Percentiles rank a stretch among this genome's conserved stretches.
phyloP scores from a whole-genome alignment of 2,888 invertebrate genomes.

The Drosophila tripunctata region DNA sequence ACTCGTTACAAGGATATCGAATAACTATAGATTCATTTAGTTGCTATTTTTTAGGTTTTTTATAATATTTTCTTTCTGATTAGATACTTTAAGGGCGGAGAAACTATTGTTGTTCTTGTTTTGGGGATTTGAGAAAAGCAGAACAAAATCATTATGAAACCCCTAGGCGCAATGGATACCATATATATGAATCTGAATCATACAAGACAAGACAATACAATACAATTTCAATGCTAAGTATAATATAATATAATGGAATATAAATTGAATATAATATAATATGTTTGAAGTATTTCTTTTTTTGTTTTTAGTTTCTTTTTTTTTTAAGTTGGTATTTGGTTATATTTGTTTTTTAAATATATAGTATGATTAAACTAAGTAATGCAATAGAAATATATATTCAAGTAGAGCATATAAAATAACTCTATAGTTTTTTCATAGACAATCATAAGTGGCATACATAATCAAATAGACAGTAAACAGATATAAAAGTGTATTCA shows the following conservation, averaged over 20 bases:
- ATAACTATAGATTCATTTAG: constrained; percentile 13
- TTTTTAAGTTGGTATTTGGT: constrained; percentile 1
- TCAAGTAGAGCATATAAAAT: constrained; percentile 50
- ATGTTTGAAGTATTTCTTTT: constrained; percentile 17
- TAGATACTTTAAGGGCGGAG: background rate
- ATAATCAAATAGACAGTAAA: constrained; percentile 57
- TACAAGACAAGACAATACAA: constrained; percentile 7
- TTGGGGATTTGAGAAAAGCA: constrained; percentile 21
- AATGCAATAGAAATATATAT: constrained; percentile 50
- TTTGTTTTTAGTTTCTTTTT: background rate
- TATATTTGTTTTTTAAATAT: constrained; percentile 38
- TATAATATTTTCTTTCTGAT: background rate
- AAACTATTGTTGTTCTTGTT: constrained; percentile 1
- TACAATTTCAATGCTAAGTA: constrained; percentile 46
- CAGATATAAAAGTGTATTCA: constrained; percentile 28
- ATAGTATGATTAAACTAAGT: constrained; percentile 46
- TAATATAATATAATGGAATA: constrained; percentile 48
- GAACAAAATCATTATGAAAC: constrained; percentile 35
- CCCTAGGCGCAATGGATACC: constrained; percentile 33
- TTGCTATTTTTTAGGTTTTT: constrained; percentile 16
- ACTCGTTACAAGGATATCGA: constrained; percentile 1
- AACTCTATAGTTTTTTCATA: constrained; percentile 42
- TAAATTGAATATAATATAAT: constrained; percentile 33
- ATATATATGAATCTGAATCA: constrained; percentile 25
- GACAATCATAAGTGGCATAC: constrained; percentile 70